phyloP scores from a whole-genome alignment of 2,113 vertebrate species.

The Procavia capensis region DNA sequence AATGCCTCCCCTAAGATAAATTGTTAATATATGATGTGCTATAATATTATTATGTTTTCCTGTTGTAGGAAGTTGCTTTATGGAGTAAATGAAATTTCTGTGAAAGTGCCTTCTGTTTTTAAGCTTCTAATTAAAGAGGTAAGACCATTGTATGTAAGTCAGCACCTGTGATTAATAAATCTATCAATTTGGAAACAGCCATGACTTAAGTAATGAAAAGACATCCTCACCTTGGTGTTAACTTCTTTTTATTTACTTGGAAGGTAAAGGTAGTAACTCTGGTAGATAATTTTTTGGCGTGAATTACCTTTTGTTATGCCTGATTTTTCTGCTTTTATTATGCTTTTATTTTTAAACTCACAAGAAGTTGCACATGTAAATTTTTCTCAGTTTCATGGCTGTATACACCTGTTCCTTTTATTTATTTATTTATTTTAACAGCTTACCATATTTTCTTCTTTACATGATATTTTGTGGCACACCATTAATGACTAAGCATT shows the following conservation, averaged over 20 bases:
- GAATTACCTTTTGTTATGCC: constrained; percentile 13
- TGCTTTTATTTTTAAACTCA: neutral
- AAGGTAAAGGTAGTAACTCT: constrained; percentile 6
- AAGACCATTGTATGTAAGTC: constrained; percentile 55
- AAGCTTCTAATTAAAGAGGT: constrained; percentile 99
- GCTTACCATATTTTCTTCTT: neutral
- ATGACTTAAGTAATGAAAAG: constrained; percentile 25
- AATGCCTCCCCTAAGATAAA: neutral
- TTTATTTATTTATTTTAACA: too few species aligned
- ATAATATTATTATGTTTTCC: constrained; percentile 56
- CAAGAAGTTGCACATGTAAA: neutral
- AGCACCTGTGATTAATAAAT: constrained; percentile 16
- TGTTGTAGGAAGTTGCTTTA: constrained; percentile 95
- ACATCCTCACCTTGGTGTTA: constrained; percentile 27
- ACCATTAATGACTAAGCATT: neutral
- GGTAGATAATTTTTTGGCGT: neutral
- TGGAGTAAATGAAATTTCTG: constrained; percentile 97
- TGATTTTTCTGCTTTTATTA: neutral
- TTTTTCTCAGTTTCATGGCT: neutral
- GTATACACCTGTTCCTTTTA: neutral
- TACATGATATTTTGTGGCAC: neutral
- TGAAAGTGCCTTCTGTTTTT: constrained; percentile 99
- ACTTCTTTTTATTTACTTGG: neutral
- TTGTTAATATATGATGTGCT: constrained; percentile 18
- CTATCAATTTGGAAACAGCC: constrained; percentile 28